Evolutionary conservation across 1,140 invertebrate species (phyloP).

Genomic region (Megalonaias nervosa): DNA sequence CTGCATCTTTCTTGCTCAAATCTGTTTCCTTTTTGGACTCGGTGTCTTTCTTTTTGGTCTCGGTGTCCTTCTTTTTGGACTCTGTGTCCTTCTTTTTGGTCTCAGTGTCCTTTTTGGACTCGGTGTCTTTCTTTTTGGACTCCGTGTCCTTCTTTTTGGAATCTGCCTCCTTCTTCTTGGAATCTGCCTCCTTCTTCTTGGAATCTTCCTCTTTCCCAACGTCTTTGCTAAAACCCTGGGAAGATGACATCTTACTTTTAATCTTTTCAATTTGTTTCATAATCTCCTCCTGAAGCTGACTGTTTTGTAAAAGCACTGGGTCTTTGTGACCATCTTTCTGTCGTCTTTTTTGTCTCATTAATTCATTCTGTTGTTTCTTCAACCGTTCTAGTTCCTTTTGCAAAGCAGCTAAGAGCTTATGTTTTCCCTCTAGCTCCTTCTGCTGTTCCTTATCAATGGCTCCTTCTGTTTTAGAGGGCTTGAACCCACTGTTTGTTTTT

Average conservation of each 20-base stretch:
- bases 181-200: not conserved
- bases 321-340: constrained; percentile 65
- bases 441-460: too few relatives aligned
- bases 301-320: constrained; percentile 65
- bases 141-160: constrained; percentile 12
- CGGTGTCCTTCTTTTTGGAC: constrained; percentile 9
- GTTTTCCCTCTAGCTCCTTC: too few relatives aligned
- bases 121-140: constrained; percentile 8
- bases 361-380: constrained; percentile 62
- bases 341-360: constrained; percentile 64
- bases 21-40: not conserved
- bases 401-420: constrained; percentile 20
- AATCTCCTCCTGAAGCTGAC: constrained; percentile 66
- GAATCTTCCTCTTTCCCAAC: not conserved
- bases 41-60: constrained; percentile 5
- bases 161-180: not conserved
- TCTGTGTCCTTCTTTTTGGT: not conserved
- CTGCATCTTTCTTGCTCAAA: not conserved
- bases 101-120: not conserved
- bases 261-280: constrained; percentile 28
- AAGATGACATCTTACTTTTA: not conserved
- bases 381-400: constrained; percentile 57
- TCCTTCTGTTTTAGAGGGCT: not conserved
- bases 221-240: too few relatives aligned
- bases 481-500: constrained; percentile 41